A percentile compares a stretch with the other conserved stretches of the same genome.
phyloP scores from a whole-genome alignment of 2,113 vertebrate species.

The Balaeniceps rex region DNA sequence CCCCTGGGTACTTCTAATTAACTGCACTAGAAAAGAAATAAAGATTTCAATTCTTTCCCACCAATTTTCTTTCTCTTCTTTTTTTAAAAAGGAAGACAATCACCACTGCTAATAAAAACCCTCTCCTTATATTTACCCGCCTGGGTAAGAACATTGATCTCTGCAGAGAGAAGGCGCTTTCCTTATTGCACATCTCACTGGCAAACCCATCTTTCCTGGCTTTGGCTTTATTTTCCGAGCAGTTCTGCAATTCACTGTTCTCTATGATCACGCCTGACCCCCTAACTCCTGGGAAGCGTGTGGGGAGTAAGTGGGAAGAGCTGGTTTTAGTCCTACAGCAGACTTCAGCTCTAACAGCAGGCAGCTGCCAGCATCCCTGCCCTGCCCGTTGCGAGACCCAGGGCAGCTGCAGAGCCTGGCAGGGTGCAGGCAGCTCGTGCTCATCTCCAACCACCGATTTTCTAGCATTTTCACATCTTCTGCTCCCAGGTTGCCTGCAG shows the following conservation, averaged over 20 bases:
- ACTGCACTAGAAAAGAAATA: neutral
- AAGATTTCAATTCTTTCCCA: neutral
- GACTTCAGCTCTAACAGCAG: neutral
- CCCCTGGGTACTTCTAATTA: neutral
- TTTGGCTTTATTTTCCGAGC: neutral
- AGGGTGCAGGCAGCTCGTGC: neutral
- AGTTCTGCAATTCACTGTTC: neutral
- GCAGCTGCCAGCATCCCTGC: neutral
- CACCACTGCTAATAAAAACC: neutral
- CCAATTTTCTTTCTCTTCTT: neutral
- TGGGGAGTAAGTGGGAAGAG: neutral
- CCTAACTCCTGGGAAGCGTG: accelerated
- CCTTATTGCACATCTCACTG: neutral
- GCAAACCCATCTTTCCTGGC: neutral
- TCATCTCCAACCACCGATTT: neutral
- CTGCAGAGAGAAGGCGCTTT: neutral
- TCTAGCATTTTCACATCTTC: neutral
- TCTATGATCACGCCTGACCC: neutral
- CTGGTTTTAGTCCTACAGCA: neutral
- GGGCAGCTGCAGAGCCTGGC: neutral
- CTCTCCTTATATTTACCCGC: neutral
- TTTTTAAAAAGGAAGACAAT: neutral
- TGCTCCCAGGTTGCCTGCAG: neutral
- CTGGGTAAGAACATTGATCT: neutral
- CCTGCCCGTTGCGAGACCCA: neutral